Evolutionary conservation across 2,888 invertebrate species (phyloP), one percentile per base, ranked within the genome.

Genomic region (Standfussiana lucernea): DNA sequence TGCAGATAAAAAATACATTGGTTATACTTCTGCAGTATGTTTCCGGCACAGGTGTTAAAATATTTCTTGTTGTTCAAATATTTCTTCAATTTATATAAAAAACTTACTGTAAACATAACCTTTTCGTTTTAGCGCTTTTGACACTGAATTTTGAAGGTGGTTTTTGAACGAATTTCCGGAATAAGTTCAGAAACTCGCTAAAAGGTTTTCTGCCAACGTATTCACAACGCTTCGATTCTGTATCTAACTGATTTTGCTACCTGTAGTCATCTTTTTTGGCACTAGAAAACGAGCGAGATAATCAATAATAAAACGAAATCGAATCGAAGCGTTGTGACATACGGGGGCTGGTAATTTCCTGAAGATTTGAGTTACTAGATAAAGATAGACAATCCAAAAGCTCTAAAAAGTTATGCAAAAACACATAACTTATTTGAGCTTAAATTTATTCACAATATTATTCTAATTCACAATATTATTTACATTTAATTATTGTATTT

Each of bases 21-120:
- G 8, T 18, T 35, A 37, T 3, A 28, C 7, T 47, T 50, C 4
- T 56, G 28, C n/a, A 28, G 24, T 42, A 28, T 65, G 53, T 15
- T 11, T 0, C 5, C 11, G 40, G 7, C 15, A 8, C 8, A 42
- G 3, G n/a, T 35, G 32, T n/a, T 40, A 6, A 21, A 15, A 53
- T 24, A 7, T 11, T 75, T 75, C 21, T 59, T 32, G 8, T 10
- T 21, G 21, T 32, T 61, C 4, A 35, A 61, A 10, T 61, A 61
- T 61, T 21, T 61, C 61, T 35, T 35, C 11, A 61, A 21, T 35
- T 35, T 35, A 61, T 0, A 5, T 32, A 18, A 0, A 72, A 72
- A 73, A 53, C 18, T 53, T 53, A 42, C 32, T 75, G 47, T 84
- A 84, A 84, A 82, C 82, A 84, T 85, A 82, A 82, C 82, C 82